Evolutionary conservation across 2,797 vertebrate species (phyloP).

Genomic region (Protonibea diacanthus): DNA sequence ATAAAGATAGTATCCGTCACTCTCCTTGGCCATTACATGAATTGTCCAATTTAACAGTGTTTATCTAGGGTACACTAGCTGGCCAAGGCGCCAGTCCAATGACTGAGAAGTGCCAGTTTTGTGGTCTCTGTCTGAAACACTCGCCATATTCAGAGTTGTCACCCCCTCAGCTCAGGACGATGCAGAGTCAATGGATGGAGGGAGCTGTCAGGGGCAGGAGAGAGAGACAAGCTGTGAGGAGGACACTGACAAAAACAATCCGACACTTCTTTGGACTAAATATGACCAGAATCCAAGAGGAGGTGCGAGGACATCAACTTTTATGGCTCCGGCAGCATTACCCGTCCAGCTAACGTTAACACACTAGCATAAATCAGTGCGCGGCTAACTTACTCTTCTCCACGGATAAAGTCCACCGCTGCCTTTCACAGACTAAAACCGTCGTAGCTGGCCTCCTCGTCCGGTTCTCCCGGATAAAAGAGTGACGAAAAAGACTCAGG

Average conservation of each 20-base stretch:
- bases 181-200: conserved; percentile 21
- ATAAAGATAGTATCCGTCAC: conserved; percentile 38
- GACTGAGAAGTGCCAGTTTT: conserved; percentile 51
- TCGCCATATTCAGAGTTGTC: conserved; percentile 67
- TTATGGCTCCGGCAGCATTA: conserved; percentile 29
- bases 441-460: conserved; percentile 17
- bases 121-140: conserved; percentile 43
- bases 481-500: not conserved
- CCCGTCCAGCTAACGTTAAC: conserved; percentile 37
- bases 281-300: not conserved
- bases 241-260: conserved; percentile 3
- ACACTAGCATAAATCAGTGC: conserved; percentile 62
- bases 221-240: not conserved
- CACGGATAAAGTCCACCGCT: conserved; percentile 68
- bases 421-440: conserved; percentile 27
- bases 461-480: not conserved
- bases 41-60: conserved; percentile 15
- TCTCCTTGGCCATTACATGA: conserved; percentile 56
- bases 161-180: conserved; percentile 29
- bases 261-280: not conserved
- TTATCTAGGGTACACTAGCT: conserved; percentile 79
- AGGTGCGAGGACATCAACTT: conserved; percentile 58
- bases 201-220: not conserved
- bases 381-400: conserved; percentile 64
- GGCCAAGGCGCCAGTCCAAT: conserved; percentile 57